phyloP scores from a whole-genome alignment of 2,113 vertebrate genomes.

The Xyrauchen texanus region DNA sequence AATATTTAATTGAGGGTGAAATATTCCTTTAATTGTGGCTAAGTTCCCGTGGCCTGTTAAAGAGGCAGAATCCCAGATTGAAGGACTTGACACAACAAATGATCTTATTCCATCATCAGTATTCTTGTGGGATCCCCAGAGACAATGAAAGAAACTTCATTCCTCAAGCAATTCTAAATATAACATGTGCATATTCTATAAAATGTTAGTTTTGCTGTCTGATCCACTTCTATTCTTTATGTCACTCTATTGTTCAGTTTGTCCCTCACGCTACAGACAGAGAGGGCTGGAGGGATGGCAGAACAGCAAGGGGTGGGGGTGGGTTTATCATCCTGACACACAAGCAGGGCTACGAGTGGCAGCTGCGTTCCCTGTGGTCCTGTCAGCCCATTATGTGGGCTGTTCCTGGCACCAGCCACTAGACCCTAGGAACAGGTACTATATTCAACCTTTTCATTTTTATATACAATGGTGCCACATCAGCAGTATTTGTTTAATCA shows the following conservation, averaged over 20 bases:
- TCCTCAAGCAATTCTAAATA: slow-evolving; percentile 2
- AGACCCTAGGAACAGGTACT: slow-evolving; percentile 39
- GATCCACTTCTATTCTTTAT: slow-evolving; percentile 8
- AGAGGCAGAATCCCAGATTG: slow-evolving; percentile 5
- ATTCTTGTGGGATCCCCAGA: slow-evolving; percentile 45
- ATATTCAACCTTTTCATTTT: slow-evolving; percentile 10
- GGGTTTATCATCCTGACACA: slow-evolving; percentile 39
- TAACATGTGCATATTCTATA: neutral
- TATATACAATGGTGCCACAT: slow-evolving; percentile 32
- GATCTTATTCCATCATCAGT: slow-evolving; percentile 51
- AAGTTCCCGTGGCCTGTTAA: slow-evolving; percentile 8
- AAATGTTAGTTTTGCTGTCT: neutral
- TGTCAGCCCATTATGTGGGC: slow-evolving; percentile 46
- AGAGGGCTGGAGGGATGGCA: slow-evolving; percentile 51
- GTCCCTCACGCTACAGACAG: slow-evolving; percentile 9
- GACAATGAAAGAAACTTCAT: neutral
- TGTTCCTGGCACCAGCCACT: slow-evolving; percentile 35
- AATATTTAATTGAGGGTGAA: neutral
- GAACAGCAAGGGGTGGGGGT: slow-evolving; percentile 29
- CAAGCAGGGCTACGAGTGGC: slow-evolving; percentile 26
- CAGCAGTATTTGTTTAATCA: slow-evolving; percentile 43
- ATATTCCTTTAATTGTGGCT: neutral
- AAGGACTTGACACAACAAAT: slow-evolving; percentile 51
- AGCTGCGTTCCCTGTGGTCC: slow-evolving; percentile 43
- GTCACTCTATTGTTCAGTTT: neutral